Conservation (phyloP, 2,797 vertebrate genomes). For the Rhinophrynus dorsalis region DNA sequence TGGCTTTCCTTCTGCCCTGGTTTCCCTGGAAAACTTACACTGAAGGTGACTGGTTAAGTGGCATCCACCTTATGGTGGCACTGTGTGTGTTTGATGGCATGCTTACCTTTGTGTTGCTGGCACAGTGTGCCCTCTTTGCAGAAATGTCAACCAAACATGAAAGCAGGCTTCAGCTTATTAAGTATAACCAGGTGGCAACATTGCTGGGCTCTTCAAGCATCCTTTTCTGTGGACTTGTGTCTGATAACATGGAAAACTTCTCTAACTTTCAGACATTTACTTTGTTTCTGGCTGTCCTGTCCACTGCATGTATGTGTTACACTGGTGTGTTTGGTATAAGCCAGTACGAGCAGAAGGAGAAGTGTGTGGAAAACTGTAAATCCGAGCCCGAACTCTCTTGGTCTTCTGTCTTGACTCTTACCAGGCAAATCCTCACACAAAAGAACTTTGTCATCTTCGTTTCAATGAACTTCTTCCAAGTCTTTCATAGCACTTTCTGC, state of each 20-base stretch:
- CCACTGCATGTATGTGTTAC: slow-evolving; percentile 79
- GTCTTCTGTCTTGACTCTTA: slow-evolving; percentile 66
- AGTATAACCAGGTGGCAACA: slow-evolving; percentile 82
- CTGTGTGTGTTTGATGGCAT: slow-evolving; percentile 81
- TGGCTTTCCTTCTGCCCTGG: slow-evolving; percentile 88
- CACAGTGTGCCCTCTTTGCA: slow-evolving; percentile 81
- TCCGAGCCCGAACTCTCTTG: slow-evolving; percentile 61
- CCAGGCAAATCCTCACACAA: slow-evolving; percentile 79
- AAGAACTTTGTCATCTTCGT: slow-evolving; percentile 84
- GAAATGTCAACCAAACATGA: slow-evolving; percentile 78
- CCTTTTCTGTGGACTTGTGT: slow-evolving; percentile 83
- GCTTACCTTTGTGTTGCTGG: slow-evolving; percentile 84
- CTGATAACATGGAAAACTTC: slow-evolving; percentile 83
- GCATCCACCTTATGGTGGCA: slow-evolving; percentile 76
- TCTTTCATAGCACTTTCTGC: slow-evolving; percentile 84
- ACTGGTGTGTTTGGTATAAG: slow-evolving; percentile 74
- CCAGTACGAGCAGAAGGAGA: slow-evolving; percentile 62
- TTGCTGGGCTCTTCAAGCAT: slow-evolving; percentile 79
- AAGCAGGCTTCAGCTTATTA: slow-evolving; percentile 74
- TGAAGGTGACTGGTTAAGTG: slow-evolving; percentile 82
- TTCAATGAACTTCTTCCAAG: slow-evolving; percentile 88
- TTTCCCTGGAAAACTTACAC: slow-evolving; percentile 84
- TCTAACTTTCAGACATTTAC: slow-evolving; percentile 72
- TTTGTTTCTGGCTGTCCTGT: slow-evolving; percentile 68
- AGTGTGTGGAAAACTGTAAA: background rate